A percentile compares a stretch with the other conserved stretches of the same genome.
Conservation (phyloP, 1,140 invertebrate genomes). For the Lamellibrachia luymesi region DNA sequence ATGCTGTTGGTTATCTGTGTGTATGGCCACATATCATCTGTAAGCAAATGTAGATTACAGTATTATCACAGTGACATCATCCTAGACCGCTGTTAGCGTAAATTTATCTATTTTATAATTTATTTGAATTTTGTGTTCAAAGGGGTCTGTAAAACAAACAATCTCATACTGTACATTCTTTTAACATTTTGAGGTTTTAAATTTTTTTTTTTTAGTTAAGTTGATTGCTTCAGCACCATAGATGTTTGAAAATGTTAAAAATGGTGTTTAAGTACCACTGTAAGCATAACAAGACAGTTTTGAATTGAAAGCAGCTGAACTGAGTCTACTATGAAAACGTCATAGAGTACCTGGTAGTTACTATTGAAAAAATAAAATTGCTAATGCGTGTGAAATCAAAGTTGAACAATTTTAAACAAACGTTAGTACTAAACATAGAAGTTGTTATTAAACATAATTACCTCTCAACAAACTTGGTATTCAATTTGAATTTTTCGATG, state of each 20-base stretch:
- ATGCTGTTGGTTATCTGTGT: background rate
- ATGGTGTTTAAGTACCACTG: background rate
- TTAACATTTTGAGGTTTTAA: background rate
- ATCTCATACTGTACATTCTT: background rate
- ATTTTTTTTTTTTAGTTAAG: too few species aligned
- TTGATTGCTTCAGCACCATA: background rate
- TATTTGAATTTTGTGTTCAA: background rate
- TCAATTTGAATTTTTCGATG: too few species aligned
- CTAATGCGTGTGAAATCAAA: background rate
- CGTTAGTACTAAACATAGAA: too few species aligned
- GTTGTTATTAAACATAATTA: too few species aligned
- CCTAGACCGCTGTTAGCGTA: background rate
- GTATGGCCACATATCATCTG: background rate
- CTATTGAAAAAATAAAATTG: background rate
- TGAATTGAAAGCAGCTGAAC: background rate
- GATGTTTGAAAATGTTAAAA: background rate
- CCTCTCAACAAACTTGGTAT: too few species aligned
- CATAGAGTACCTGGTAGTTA: background rate
- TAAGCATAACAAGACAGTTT: background rate
- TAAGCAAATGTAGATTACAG: background rate
- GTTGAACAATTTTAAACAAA: background rate
- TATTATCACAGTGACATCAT: background rate
- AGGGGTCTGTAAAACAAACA: background rate
- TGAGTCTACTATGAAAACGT: background rate
- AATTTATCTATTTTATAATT: background rate